Conservation (phyloP, 2,888 invertebrate species). For the Macropis europaea region DNA sequence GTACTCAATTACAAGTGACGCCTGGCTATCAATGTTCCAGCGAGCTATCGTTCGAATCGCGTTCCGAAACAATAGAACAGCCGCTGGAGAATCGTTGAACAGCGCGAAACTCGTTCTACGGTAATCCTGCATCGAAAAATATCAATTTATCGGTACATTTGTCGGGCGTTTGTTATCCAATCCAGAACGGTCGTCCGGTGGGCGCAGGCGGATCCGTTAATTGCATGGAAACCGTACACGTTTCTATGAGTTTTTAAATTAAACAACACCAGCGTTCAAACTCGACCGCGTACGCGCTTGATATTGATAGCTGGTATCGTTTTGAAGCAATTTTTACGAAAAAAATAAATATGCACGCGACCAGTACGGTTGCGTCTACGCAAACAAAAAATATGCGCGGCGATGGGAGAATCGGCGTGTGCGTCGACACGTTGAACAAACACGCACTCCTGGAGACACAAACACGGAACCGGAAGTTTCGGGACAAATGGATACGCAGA, state of each 20-base stretch:
- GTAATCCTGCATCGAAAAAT: too few relatives aligned
- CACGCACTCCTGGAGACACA: neutral
- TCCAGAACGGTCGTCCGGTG: too few relatives aligned
- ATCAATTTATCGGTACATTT: too few relatives aligned
- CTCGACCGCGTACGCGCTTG: too few relatives aligned
- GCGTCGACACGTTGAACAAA: constrained; percentile 12
- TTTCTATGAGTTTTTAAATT: constrained; percentile 12
- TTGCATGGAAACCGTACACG: constrained; percentile 21
- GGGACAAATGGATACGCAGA: constrained; percentile 14
- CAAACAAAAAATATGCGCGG: neutral
- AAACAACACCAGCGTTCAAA: neutral
- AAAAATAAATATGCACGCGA: neutral
- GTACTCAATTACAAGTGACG: too few relatives aligned
- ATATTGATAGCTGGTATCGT: too few relatives aligned
- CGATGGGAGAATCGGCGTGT: neutral
- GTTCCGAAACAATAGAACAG: neutral
- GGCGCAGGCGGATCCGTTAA: constrained; percentile 6
- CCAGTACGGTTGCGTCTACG: neutral
- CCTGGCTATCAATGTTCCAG: too few relatives aligned
- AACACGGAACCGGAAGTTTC: constrained; percentile 3
- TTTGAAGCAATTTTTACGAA: too few relatives aligned
- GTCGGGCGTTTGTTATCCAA: too few relatives aligned
- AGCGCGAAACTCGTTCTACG: too few relatives aligned
- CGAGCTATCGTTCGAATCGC: too few relatives aligned
- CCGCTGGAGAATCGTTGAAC: neutral